Percentiles rank a stretch among this genome's conserved stretches.
Conservation (phyloP, 2,888 invertebrate genomes). For the Endotricha flammealis region DNA sequence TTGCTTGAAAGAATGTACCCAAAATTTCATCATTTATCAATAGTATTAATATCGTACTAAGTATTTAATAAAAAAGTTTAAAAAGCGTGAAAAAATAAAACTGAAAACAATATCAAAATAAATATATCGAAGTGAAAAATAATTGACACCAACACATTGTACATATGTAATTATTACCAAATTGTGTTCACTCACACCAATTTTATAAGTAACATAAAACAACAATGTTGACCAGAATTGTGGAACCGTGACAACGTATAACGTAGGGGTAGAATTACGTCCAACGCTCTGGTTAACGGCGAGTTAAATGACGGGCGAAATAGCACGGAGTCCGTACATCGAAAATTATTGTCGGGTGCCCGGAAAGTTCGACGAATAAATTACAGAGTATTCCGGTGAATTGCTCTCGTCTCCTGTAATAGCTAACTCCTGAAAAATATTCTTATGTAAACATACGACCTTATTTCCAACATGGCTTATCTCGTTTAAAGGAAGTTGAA, state of each 20-base stretch:
- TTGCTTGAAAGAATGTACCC: too few species aligned
- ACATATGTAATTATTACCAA: too few species aligned
- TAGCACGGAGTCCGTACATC: conserved; percentile 16
- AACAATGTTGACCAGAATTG: not conserved
- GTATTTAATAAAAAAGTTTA: too few species aligned
- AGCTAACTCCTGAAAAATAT: conserved; percentile 6
- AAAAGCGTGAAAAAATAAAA: too few species aligned
- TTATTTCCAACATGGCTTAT: conserved; percentile 4
- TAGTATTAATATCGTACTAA: too few species aligned
- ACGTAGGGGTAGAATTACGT: not conserved
- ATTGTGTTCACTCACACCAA: too few species aligned
- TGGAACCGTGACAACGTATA: not conserved
- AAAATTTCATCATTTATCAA: too few species aligned
- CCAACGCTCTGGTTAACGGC: conserved; percentile 10
- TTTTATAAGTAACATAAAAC: too few species aligned
- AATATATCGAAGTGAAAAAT: too few species aligned
- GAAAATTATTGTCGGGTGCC: conserved; percentile 24
- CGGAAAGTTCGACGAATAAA: conserved; percentile 27
- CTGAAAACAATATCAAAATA: too few species aligned
- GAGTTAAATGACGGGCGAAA: conserved; percentile 18
- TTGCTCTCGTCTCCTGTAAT: conserved; percentile 13
- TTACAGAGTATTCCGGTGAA: conserved; percentile 22
- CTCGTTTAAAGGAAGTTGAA: conserved; percentile 82
- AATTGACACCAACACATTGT: too few species aligned
- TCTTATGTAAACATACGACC: conserved; percentile 1